These are phyloP conservation scores for Altica lythri DNA, from an alignment of 2,888 invertebrate genomes.

Conservation along the genomic window DNA sequence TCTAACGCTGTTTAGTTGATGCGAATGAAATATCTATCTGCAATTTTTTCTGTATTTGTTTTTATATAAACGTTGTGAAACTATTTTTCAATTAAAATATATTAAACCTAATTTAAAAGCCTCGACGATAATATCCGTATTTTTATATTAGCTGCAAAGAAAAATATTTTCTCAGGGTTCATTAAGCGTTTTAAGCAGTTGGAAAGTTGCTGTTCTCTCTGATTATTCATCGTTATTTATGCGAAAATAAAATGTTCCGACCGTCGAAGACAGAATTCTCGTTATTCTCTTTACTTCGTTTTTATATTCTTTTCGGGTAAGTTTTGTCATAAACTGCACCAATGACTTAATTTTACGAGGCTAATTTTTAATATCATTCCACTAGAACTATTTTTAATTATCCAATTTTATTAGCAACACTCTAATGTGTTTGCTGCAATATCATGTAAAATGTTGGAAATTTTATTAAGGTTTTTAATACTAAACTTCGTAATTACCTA, in stretches of 20 bases:
- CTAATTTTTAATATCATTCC: slow-evolving; percentile 1
- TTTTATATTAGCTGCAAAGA: slow-evolving; percentile 1
- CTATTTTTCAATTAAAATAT: no score
- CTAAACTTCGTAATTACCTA: no score
- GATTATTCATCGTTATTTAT: slow-evolving; percentile 17
- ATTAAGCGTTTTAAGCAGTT: slow-evolving; percentile 7
- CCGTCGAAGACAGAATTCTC: slow-evolving; percentile 9
- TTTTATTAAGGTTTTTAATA: no score
- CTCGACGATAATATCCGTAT: neutral
- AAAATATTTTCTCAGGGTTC: slow-evolving; percentile 13
- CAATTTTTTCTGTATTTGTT: no score
- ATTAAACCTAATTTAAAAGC: no score
- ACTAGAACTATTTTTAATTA: neutral
- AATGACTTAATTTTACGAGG: neutral
- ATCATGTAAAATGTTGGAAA: no score
- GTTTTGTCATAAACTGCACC: neutral
- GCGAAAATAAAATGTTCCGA: slow-evolving; percentile 10
- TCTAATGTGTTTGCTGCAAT: no score
- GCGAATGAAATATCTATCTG: no score
- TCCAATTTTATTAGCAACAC: neutral
- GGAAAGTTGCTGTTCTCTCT: slow-evolving; percentile 12
- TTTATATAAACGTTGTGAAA: no score
- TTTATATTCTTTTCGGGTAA: neutral
- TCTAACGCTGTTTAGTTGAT: no score
- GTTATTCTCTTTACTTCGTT: neutral